Base-by-base conservation (phyloP, 2,797 vertebrate species). In the Peromyscus aztecus region DNA sequence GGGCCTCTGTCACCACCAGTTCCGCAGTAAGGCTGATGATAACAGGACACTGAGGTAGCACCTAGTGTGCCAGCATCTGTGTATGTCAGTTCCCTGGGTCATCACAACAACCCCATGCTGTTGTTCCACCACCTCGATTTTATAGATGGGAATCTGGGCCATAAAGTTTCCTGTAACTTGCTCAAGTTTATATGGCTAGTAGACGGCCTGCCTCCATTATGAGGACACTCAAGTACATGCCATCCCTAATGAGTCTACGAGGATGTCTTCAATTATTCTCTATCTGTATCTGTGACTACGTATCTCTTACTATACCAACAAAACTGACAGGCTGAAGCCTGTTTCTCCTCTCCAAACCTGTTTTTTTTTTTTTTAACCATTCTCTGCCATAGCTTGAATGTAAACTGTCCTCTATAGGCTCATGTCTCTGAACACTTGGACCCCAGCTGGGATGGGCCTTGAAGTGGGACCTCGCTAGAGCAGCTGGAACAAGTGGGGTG, bases 341-440 rank as follows among this genome's bases (percentile, higher is more conserved):
- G 31, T 31, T 89, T 77, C 43, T 92, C 76, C 43, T 71, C 61
- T 63, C 55, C 43, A 94, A 83, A 14, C n/a, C 27, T 97, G 80
- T 29, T 10, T 23, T 86, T 83, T 90, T 23, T 86, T 83, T 90
- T 55, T 63, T 49, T 9, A 13, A 52, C 43, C 37, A 81, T 88
- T 57, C 73, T 13, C 46, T 76, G 27, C 37, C 27, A 43, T 10
- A n/a, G 10, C 59, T 31, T 75, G 55, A 46, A 76, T 76, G 55
- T 40, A 40, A 69, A 87, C 46, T 57, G 13, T 73, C 65, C 21
- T 37, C 65, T 46, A n/a, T n/a, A 17, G 46, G 34, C 2, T 16
- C 34, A 37, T 57, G 12, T 88, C 19, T 40, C 40, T 88, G 52
- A 71, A 27, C 8, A 55, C 49, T 40, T 57, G 67, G 67, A 29